phyloP scores from a whole-genome alignment of 2,888 invertebrate genomes.

The Chromoteleia sp. region DNA sequence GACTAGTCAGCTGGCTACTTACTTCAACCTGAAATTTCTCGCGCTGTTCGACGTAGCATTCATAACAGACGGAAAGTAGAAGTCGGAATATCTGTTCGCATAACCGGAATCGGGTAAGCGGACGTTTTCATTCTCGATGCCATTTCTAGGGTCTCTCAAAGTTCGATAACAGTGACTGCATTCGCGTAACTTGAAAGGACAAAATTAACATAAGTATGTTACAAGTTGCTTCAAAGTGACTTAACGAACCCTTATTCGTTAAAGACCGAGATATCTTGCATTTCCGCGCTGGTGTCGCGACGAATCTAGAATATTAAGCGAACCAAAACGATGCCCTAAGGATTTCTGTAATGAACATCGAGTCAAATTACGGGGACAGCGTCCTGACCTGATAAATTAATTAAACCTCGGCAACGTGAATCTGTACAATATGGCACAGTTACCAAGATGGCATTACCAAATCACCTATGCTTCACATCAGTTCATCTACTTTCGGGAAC shows the following conservation, averaged over 20 bases:
- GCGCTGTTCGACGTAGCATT: too few species aligned
- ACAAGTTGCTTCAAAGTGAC: slow-evolving; percentile 51
- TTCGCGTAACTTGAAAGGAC: slow-evolving; percentile 38
- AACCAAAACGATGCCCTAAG: slow-evolving; percentile 68
- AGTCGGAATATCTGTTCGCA: not conserved
- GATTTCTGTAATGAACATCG: slow-evolving; percentile 63
- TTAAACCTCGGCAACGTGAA: slow-evolving; percentile 58
- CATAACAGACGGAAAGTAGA: not conserved
- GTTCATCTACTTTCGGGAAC: slow-evolving; percentile 46
- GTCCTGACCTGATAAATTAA: slow-evolving; percentile 65
- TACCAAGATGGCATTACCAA: slow-evolving; percentile 47
- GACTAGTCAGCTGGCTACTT: too few species aligned
- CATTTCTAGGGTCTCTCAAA: slow-evolving; percentile 30
- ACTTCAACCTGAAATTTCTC: too few species aligned
- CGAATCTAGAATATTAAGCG: slow-evolving; percentile 56
- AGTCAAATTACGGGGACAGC: slow-evolving; percentile 64
- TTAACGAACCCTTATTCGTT: slow-evolving; percentile 63
- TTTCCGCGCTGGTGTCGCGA: slow-evolving; percentile 40
- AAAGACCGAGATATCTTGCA: slow-evolving; percentile 60
- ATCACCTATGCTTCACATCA: slow-evolving; percentile 54
- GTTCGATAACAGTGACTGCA: slow-evolving; percentile 27
- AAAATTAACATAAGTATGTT: slow-evolving; percentile 55
- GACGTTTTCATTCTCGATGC: slow-evolving; percentile 34
- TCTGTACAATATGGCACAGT: slow-evolving; percentile 56
- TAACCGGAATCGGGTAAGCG: slow-evolving; percentile 7